Evolutionary conservation across 2,888 invertebrate genomes (phyloP), one percentile per base, ranked within the genome.

Genomic region (Drosophila parthenogenetica): DNA sequence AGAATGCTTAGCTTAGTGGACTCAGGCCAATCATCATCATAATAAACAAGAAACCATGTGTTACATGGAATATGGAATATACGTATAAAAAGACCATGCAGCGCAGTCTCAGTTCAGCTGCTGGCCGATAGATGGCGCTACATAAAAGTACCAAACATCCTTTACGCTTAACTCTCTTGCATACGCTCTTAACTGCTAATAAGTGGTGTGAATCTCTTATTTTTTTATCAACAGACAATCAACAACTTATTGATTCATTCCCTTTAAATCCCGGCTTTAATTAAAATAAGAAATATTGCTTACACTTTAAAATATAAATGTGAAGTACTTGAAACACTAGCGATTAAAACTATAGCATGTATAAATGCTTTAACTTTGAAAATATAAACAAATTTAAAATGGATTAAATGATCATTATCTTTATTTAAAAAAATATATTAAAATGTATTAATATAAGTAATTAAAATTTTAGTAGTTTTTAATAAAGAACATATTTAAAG

Each of bases 101-200:
- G 39, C 51, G 16, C 29, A 37, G 29, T 8, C 17, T 48, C 40
- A 43, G 53, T 76, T 4, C 1, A 3, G 17, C 46, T 45, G 19
- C 37, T 19, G 17, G 2, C 29, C 61, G 54, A 5, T 61, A 75
- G 75, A 57, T 77, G 75, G 40, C 75, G 75, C 75, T 59, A 0
- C 37, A 14, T 1, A 49, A 75, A 75, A 64, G 67, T 71, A 77
- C 75, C 59, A 39, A 22, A 39, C 29, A 45, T 60, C 22, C 37
- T 58, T 48, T 43, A 42, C 46, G 4, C 29, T 10, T 2, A n/a
- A 53, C 53, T 53, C 53, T 53, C 53, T 53, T 53, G n/a, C 16
- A 39, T 19, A 8, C 35, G 50, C 19, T 19, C 19, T 39, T 19
- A 22, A 29, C 35, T 22, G 19, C 16, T 37, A 13, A 42, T 4